Percentiles rank a stretch among this genome's conserved stretches.
These are phyloP conservation scores for Nyctereutes procyonoides DNA, from an alignment of 2,113 vertebrate species.

Conservation along the genomic window DNA sequence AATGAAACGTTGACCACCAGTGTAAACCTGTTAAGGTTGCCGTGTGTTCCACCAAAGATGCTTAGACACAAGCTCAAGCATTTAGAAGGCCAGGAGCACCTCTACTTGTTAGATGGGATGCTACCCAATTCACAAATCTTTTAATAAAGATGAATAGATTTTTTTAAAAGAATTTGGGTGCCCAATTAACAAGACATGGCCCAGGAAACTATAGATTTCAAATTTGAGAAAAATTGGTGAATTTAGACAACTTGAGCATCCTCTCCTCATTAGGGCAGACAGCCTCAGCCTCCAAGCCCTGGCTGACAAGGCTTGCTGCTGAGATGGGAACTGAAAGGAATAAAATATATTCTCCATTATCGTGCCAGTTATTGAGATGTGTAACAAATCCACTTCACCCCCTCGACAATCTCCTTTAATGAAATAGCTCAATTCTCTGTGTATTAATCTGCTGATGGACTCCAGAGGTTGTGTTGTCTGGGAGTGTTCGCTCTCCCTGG, in stretches of 20 bases:
- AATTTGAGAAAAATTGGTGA: slow-evolving; percentile 52
- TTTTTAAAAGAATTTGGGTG: neutral
- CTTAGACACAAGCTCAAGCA: neutral
- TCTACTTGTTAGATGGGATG: neutral
- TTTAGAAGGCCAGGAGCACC: neutral
- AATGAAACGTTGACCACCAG: neutral
- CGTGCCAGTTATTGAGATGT: slow-evolving; percentile 23
- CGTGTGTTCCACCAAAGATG: neutral
- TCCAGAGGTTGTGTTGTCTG: neutral
- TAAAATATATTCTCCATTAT: slow-evolving; percentile 53
- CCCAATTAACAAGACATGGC: neutral
- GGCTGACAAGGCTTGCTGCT: neutral
- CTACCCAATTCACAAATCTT: no score
- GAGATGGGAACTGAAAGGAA: neutral
- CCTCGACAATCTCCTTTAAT: neutral
- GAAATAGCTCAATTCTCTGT: slow-evolving; percentile 50
- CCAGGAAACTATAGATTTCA: slow-evolving; percentile 60
- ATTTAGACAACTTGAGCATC: slow-evolving; percentile 39
- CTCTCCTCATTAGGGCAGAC: neutral
- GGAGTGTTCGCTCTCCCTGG: neutral
- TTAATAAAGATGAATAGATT: neutral
- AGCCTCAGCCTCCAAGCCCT: slow-evolving; percentile 1
- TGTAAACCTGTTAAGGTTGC: neutral
- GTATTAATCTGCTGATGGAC: neutral
- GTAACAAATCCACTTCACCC: neutral